Conservation (phyloP, 2,113 vertebrate species). For the Neolamprologus cancellatus region DNA sequence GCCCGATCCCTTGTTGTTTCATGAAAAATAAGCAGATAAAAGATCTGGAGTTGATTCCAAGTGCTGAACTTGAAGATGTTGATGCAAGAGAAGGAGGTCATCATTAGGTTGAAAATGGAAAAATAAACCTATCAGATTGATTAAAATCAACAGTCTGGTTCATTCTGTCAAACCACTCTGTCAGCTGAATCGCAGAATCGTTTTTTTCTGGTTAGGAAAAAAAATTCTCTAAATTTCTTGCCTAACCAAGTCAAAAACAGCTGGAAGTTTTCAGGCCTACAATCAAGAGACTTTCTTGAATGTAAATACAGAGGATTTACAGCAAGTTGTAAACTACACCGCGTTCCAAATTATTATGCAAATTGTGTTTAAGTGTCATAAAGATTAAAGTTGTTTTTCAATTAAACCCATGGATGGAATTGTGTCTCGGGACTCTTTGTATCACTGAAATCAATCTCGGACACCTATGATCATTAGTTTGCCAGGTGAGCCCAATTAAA, state of each 20-base stretch:
- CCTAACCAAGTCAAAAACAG: not conserved
- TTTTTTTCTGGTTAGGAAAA: not conserved
- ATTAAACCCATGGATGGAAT: not conserved
- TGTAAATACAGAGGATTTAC: not conserved
- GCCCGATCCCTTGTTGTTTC: fast-evolving
- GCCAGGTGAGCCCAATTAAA: not conserved
- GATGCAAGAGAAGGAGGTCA: not conserved
- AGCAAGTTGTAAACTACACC: not conserved
- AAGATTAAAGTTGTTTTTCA: not conserved
- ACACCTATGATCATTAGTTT: not conserved
- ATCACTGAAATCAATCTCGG: not conserved
- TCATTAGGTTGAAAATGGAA: not conserved
- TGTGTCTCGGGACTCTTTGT: not conserved
- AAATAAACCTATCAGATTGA: not conserved
- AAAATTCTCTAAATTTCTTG: not conserved
- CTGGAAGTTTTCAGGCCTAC: not conserved
- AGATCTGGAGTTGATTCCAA: not conserved
- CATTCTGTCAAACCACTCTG: not conserved
- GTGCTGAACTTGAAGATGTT: not conserved
- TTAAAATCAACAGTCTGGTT: not conserved
- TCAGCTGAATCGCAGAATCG: not conserved
- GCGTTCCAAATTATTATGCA: not conserved
- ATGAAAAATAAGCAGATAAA: not conserved
- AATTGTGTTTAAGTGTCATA: not conserved
- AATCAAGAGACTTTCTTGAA: not conserved